Evolutionary conservation across 1,140 invertebrate species (phyloP).

Genomic region (Drosophila repletoides): DNA sequence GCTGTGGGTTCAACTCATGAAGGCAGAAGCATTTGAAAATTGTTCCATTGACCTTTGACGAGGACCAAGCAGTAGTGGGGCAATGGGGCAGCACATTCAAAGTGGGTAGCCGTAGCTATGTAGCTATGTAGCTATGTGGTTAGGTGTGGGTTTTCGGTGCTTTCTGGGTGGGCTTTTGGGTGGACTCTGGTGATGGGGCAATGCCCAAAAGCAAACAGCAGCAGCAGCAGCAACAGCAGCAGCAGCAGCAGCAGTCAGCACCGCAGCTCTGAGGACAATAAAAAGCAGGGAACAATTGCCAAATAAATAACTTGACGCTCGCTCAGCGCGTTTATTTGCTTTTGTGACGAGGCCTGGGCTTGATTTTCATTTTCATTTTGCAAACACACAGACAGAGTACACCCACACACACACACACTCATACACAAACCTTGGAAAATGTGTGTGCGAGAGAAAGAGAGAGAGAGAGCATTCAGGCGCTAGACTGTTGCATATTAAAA

Average conservation of each 20-base stretch:
- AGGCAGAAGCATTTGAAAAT: conserved; percentile 61
- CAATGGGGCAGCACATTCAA: conserved; percentile 24
- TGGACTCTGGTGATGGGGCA: conserved; percentile 15
- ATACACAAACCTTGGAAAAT: neutral
- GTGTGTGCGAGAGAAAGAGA: neutral
- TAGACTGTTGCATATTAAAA: conserved; percentile 71
- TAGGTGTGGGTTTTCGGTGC: neutral
- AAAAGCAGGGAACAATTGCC: conserved; percentile 71
- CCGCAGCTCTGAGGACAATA: conserved; percentile 67
- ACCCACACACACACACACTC: conserved; percentile 5
- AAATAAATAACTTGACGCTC: conserved; percentile 76
- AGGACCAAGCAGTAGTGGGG: conserved; percentile 17
- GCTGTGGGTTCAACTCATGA: conserved; percentile 37
- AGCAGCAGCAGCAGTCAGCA: conserved; percentile 36
- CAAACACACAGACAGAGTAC: conserved; percentile 13
- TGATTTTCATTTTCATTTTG: conserved; percentile 66
- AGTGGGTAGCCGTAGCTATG: conserved; percentile 20
- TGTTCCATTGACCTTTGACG: conserved; percentile 76
- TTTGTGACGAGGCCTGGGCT: conserved; percentile 53
- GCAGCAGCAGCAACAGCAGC: neutral
- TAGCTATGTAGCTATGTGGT: too few relatives aligned
- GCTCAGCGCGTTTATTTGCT: conserved; percentile 68
- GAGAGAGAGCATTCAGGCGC: neutral
- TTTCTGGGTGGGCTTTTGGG: neutral
- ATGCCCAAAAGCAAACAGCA: conserved; percentile 68